Evolutionary conservation across 2,797 vertebrate genomes (phyloP).

Genomic region (Loris lydekkerianus): DNA sequence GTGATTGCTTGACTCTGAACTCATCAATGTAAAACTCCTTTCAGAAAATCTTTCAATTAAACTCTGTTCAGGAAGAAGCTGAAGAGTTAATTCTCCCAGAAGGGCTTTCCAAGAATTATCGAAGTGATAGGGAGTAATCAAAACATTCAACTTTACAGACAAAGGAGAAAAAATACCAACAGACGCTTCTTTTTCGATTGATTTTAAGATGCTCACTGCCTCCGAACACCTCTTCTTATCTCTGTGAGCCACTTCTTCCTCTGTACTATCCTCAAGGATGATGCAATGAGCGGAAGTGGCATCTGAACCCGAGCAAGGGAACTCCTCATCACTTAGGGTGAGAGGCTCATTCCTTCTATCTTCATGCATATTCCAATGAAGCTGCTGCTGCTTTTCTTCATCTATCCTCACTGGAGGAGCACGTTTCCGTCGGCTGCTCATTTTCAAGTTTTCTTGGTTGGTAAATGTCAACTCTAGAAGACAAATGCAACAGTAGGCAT

Average conservation of each 20-base stretch:
- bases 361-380: constrained; percentile 98
- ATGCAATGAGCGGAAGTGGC: constrained; percentile 78
- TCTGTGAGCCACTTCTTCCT: constrained; percentile 79
- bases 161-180: constrained; percentile 81
- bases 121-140: constrained; percentile 85
- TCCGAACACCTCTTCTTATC: constrained; percentile 70
- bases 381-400: constrained; percentile 92
- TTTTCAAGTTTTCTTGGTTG: constrained; percentile 80
- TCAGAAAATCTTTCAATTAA: constrained; percentile 85
- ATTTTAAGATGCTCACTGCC: constrained; percentile 71
- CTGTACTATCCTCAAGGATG: constrained; percentile 77
- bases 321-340: constrained; percentile 81
- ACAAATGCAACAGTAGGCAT: constrained; percentile 55
- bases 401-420: constrained; percentile 94
- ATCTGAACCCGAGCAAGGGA: constrained; percentile 81
- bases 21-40: constrained; percentile 90
- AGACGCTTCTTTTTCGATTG: constrained; percentile 82
- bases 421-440: constrained; percentile 96
- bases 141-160: constrained; percentile 88
- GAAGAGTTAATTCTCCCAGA: constrained; percentile 93
- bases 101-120: constrained; percentile 92
- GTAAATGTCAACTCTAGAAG: constrained; percentile 70
- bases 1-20: constrained; percentile 85
- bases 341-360: constrained; percentile 89
- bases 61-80: constrained; percentile 85